phyloP scores from a whole-genome alignment of 1,140 invertebrate genomes.

The Papilio polyxenes region DNA sequence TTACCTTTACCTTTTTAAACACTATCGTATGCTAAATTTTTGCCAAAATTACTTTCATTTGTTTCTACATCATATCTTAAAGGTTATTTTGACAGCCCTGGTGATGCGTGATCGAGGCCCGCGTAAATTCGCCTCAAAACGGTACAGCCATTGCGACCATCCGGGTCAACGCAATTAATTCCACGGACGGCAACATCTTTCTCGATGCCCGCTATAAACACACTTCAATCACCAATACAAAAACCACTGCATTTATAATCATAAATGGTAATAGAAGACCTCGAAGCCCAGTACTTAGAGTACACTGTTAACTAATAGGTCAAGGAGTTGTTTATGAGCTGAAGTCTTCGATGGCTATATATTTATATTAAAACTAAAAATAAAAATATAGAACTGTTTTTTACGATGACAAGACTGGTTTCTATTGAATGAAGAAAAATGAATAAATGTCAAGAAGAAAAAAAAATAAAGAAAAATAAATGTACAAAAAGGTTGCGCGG shows the following conservation, averaged over 20 bases:
- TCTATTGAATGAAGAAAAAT: no score
- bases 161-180: constrained; percentile 65
- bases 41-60: not conserved
- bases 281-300: not conserved
- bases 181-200: constrained; percentile 35
- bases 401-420: no score
- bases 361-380: no score
- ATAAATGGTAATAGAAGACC: not conserved
- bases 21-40: not conserved
- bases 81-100: constrained; percentile 19
- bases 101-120: constrained; percentile 46
- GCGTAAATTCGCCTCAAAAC: constrained; percentile 49
- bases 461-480: no score
- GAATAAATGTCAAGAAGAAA: no score
- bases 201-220: constrained; percentile 32
- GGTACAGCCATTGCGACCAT: constrained; percentile 55
- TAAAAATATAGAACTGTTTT: no score
- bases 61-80: not conserved
- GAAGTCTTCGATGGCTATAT: no score
- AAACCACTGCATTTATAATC: not conserved
- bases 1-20: not conserved
- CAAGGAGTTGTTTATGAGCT: no score
- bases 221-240: not conserved
- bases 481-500: no score
- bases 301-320: not conserved